Percentiles rank a stretch among this genome's conserved stretches.
These are phyloP conservation scores for Metalampra italica DNA, from an alignment of 2,888 invertebrate species.

Conservation along the genomic window DNA sequence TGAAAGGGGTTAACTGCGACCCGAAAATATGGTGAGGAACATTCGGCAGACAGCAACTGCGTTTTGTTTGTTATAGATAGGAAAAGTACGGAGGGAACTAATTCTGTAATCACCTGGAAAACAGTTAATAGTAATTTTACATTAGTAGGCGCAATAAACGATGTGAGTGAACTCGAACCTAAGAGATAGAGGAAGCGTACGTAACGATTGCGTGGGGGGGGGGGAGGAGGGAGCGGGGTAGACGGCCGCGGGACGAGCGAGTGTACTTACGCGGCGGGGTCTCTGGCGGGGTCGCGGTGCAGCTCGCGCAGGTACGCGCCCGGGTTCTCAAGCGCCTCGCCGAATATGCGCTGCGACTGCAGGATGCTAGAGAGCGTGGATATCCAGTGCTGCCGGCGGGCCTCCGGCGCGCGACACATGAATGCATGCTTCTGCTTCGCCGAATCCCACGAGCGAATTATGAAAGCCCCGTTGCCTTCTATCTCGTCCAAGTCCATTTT, in stretches of 20 bases:
- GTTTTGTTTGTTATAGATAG: no score
- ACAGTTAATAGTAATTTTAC: no score
- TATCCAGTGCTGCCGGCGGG: slow-evolving; percentile 91
- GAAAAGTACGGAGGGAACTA: no score
- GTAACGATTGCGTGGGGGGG: no score
- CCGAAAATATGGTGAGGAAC: no score
- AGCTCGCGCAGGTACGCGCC: slow-evolving; percentile 76
- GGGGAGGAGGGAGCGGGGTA: no score
- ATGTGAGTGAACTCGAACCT: no score
- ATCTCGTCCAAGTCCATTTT: slow-evolving; percentile 91
- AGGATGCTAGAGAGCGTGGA: slow-evolving; percentile 90
- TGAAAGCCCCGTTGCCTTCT: slow-evolving; percentile 46
- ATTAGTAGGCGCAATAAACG: no score
- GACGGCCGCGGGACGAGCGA: background rate
- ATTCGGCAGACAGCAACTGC: no score
- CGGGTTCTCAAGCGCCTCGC: slow-evolving; percentile 97
- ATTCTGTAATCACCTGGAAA: no score
- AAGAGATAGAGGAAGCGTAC: no score
- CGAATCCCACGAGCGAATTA: slow-evolving; percentile 86
- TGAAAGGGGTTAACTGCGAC: no score
- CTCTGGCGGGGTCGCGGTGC: slow-evolving; percentile 46
- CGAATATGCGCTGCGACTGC: slow-evolving; percentile 95
- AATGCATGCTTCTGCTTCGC: slow-evolving; percentile 86
- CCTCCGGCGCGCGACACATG: slow-evolving; percentile 86
- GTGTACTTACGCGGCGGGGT: slow-evolving; percentile 59